phyloP scores from a whole-genome alignment of 2,113 vertebrate genomes.

The Thunnus maccoyii region DNA sequence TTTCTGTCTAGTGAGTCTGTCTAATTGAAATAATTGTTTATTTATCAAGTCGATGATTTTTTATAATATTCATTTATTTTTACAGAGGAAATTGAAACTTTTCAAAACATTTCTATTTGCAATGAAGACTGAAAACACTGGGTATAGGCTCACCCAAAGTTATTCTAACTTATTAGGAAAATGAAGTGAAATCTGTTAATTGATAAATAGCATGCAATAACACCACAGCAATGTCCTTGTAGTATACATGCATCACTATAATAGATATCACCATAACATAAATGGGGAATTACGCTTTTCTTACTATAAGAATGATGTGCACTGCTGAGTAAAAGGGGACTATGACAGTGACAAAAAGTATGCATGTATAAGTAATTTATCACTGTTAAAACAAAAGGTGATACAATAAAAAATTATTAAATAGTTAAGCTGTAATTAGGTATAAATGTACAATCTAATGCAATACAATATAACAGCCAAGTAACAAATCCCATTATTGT shows the following conservation, averaged over 20 bases:
- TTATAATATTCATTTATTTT: not conserved
- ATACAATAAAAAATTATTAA: not conserved
- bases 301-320: too few relatives aligned
- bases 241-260: too few relatives aligned
- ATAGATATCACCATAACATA: too few relatives aligned
- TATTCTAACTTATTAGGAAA: too few relatives aligned
- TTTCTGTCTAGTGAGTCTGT: not conserved
- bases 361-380: not conserved
- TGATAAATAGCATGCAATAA: too few relatives aligned
- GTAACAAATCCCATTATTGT: conserved; percentile 2
- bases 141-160: too few relatives aligned
- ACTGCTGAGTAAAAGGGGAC: too few relatives aligned
- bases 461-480: not conserved
- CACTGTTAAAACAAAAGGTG: conserved; percentile 3
- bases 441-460: conserved; percentile 8
- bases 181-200: too few relatives aligned
- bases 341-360: too few relatives aligned
- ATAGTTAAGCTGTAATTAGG: conserved; percentile 25
- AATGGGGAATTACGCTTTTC: too few relatives aligned
- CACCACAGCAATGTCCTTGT: too few relatives aligned
- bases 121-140: not conserved
- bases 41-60: too few relatives aligned
- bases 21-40: not conserved
- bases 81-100: not conserved
- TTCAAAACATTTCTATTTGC: not conserved